These are phyloP conservation scores for Calycopis cecrops DNA, from an alignment of 1,140 invertebrate genomes.

Conservation along the genomic window DNA sequence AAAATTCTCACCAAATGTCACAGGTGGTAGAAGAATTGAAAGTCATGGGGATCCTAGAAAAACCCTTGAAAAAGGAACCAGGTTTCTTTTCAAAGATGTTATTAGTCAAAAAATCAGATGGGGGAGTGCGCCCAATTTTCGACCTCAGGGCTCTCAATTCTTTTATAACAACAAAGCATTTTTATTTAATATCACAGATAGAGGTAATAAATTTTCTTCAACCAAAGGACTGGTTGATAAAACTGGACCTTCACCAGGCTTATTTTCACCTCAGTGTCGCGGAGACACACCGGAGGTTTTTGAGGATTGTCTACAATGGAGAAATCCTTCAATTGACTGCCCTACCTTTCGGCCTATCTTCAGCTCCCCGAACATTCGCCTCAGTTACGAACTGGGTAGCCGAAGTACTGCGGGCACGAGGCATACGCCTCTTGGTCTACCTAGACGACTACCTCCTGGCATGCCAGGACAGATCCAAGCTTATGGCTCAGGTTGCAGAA, in stretches of 20 bases:
- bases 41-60: not conserved
- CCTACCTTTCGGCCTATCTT: constrained; percentile 26
- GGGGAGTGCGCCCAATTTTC: constrained; percentile 12
- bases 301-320: constrained; percentile 24
- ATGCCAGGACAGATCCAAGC: constrained; percentile 7
- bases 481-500: constrained; percentile 21
- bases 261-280: constrained; percentile 56
- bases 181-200: constrained; percentile 22
- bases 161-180: constrained; percentile 17
- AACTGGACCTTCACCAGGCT: constrained; percentile 30
- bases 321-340: constrained; percentile 28
- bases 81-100: constrained; percentile 6
- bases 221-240: constrained; percentile 28
- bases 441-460: constrained; percentile 35
- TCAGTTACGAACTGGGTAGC: constrained; percentile 32
- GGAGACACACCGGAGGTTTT: constrained; percentile 22
- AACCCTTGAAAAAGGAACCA: not conserved
- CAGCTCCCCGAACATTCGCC: constrained; percentile 29
- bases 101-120: constrained; percentile 20
- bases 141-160: constrained; percentile 20
- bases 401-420: constrained; percentile 23
- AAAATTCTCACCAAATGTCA: not conserved
- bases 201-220: constrained; percentile 24
- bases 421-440: constrained; percentile 32
- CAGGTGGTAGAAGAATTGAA: not conserved